Percentiles rank a stretch among this genome's conserved stretches.
Conservation (phyloP, 2,888 invertebrate genomes). For the Morpho achilles region DNA sequence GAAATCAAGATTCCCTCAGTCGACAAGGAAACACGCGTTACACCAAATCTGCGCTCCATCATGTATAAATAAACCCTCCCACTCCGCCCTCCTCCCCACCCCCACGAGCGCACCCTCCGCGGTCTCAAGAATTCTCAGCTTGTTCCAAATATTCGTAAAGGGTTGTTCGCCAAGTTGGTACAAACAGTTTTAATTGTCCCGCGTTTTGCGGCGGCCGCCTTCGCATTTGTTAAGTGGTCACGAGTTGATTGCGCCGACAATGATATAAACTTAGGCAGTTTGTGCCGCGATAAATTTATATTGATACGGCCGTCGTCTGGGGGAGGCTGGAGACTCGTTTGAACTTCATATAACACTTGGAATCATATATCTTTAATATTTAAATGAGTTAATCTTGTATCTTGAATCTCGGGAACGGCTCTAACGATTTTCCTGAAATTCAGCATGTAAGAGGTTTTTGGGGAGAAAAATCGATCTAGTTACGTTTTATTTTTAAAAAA, state of each 20-base stretch:
- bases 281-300: constrained; percentile 12
- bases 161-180: constrained; percentile 26
- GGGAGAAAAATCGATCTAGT: no score
- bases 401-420: no score
- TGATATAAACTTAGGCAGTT: constrained; percentile 20
- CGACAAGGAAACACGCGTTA: constrained; percentile 35
- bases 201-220: constrained; percentile 13
- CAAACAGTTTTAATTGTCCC: constrained; percentile 25
- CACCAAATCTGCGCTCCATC: constrained; percentile 56
- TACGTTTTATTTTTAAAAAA: no score
- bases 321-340: neutral
- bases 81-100: constrained; percentile 5
- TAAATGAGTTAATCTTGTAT: no score
- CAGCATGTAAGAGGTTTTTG: no score
- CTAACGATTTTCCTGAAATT: no score
- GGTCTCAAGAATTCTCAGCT: constrained; percentile 24
- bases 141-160: constrained; percentile 26
- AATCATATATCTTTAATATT: no score
- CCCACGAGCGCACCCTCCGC: constrained; percentile 17
- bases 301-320: constrained; percentile 12
- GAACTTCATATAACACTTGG: no score
- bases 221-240: constrained; percentile 11
- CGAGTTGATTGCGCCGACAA: constrained; percentile 18
- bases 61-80: constrained; percentile 45
- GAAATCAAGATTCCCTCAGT: constrained; percentile 23